phyloP scores from a whole-genome alignment of 37 sponge, comb jelly and placozoan genomes.

The Aphrocallistes beatrix region DNA sequence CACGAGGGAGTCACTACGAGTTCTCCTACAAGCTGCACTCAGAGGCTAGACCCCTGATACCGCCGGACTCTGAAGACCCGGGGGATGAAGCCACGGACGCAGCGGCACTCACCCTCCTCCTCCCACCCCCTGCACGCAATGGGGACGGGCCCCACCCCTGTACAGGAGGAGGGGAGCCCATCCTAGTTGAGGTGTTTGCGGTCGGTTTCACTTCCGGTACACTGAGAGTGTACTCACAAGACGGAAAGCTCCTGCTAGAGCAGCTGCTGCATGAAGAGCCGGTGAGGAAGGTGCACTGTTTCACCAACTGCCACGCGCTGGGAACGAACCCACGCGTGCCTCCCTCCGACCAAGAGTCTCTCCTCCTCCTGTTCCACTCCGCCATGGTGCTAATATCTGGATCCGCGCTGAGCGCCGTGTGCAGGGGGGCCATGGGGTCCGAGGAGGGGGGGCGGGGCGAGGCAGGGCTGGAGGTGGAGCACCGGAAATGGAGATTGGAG shows the following conservation, averaged over 20 bases:
- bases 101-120: not conserved
- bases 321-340: not conserved
- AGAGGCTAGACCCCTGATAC: not conserved
- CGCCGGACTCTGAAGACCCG: not conserved
- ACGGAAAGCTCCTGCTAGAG: not conserved
- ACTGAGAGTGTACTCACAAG: slow-evolving; percentile 48
- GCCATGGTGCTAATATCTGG: not conserved
- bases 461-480: not conserved
- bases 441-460: not conserved
- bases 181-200: not conserved
- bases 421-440: not conserved
- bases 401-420: not conserved
- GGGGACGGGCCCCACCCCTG: not conserved
- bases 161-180: not conserved
- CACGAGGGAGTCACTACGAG: not conserved
- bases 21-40: not conserved
- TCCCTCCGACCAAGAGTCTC: not conserved
- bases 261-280: slow-evolving; percentile 35
- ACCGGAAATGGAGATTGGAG: slow-evolving; percentile 3
- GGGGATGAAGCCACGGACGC: not conserved
- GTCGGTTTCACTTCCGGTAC: slow-evolving; percentile 68
- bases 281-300: slow-evolving; percentile 25
- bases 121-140: not conserved
- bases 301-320: not conserved
- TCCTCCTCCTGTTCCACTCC: not conserved